These are phyloP conservation scores for Sacculina carcini DNA, from an alignment of 2,888 invertebrate genomes.

Conservation along the genomic window DNA sequence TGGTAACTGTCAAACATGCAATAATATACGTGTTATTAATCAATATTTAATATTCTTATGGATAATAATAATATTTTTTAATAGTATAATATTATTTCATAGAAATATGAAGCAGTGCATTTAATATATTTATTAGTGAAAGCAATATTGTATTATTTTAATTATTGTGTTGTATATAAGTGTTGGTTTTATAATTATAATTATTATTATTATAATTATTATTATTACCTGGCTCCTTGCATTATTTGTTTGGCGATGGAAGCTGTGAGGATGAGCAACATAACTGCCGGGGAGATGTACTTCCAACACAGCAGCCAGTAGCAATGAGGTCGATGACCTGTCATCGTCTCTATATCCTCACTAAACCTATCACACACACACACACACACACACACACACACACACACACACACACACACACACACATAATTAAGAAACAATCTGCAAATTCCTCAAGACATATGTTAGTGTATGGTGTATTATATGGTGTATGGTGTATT, in stretches of 20 bases:
- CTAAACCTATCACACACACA: conserved; percentile 49
- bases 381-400: too few relatives aligned
- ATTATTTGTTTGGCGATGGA: conserved; percentile 52
- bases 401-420: too few relatives aligned
- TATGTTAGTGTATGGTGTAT: too few relatives aligned
- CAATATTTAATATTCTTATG: too few relatives aligned
- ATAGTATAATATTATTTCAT: too few relatives aligned
- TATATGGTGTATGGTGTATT: too few relatives aligned
- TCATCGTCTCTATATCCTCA: conserved; percentile 85
- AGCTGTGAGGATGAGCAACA: conserved; percentile 57
- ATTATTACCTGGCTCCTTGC: conserved; percentile 44
- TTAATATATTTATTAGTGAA: background rate
- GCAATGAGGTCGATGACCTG: conserved; percentile 55
- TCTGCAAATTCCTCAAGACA: too few relatives aligned
- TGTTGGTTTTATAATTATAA: background rate
- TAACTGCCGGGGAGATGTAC: conserved; percentile 64
- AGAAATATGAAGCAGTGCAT: background rate
- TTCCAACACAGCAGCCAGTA: conserved; percentile 92
- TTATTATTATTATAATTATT: background rate
- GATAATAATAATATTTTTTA: too few relatives aligned
- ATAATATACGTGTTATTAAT: background rate
- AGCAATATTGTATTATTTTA: background rate
- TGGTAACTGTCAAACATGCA: conserved; percentile 29
- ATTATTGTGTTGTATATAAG: background rate
- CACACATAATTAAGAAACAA: too few relatives aligned